phyloP scores from a whole-genome alignment of 2,888 invertebrate species.

The Rhagophthalmus giganteus region DNA sequence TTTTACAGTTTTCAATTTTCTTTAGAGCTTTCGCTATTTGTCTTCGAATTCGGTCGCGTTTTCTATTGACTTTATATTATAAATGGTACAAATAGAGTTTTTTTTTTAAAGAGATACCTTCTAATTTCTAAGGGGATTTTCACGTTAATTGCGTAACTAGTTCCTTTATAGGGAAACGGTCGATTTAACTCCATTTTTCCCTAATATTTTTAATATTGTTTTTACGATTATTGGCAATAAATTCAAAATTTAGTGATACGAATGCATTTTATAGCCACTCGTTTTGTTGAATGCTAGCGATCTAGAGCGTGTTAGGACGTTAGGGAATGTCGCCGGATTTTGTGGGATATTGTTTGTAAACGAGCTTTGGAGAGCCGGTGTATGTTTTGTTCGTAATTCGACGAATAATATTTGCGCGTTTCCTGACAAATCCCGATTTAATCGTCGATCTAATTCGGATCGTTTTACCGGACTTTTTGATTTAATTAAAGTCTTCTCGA shows the following conservation, averaged over 20 bases:
- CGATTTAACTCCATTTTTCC: not conserved
- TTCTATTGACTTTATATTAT: too few relatives aligned
- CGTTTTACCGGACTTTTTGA: too few relatives aligned
- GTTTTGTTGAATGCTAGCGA: conserved; percentile 11
- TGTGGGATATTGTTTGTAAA: conserved; percentile 19
- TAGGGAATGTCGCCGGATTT: conserved; percentile 11
- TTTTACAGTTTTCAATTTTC: too few relatives aligned
- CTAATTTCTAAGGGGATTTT: not conserved
- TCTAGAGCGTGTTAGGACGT: conserved; percentile 4
- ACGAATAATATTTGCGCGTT: not conserved
- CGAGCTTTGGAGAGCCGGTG: conserved; percentile 12
- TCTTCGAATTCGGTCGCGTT: too few relatives aligned
- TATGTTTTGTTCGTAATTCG: conserved; percentile 3
- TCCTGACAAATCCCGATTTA: not conserved
- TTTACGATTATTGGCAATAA: conserved; percentile 12
- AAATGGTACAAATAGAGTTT: too few relatives aligned
- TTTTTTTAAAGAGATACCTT: too few relatives aligned
- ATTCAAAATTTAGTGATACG: conserved; percentile 8
- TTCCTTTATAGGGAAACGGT: too few relatives aligned
- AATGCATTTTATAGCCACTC: conserved; percentile 14
- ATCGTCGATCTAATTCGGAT: not conserved
- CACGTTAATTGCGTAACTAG: not conserved
- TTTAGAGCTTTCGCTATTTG: too few relatives aligned
- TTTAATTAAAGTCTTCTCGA: too few relatives aligned
- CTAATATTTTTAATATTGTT: conserved; percentile 7